Conservation (phyloP, 2,113 vertebrate genomes). For the Pachypanchax playfairii region DNA sequence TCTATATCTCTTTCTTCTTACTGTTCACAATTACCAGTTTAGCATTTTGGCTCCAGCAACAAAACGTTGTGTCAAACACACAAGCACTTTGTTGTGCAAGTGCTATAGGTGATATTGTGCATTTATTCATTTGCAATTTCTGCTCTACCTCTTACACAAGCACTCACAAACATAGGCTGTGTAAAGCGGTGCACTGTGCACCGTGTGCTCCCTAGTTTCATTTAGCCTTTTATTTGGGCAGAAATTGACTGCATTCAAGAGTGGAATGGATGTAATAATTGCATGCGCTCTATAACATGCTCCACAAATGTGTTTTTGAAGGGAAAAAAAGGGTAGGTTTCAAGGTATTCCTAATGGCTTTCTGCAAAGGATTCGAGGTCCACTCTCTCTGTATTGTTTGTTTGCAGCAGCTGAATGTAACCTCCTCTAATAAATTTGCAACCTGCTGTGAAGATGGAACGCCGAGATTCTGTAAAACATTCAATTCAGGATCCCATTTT, state of each 20-base stretch:
- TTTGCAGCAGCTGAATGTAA: conserved; percentile 33
- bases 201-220: conserved; percentile 58
- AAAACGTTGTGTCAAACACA: conserved; percentile 27
- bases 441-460: conserved; percentile 18
- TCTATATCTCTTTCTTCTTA: conserved; percentile 15
- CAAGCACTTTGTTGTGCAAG: conserved; percentile 52
- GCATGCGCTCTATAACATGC: conserved; percentile 72
- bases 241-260: conserved; percentile 74
- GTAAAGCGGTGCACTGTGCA: conserved; percentile 37
- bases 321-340: conserved; percentile 36
- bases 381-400: conserved; percentile 43
- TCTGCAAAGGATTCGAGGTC: conserved; percentile 44
- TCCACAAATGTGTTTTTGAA: conserved; percentile 56
- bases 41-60: conserved; percentile 35
- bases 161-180: conserved; percentile 53
- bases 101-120: conserved; percentile 51
- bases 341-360: conserved; percentile 64
- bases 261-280: conserved; percentile 76
- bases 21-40: conserved; percentile 47
- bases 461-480: conserved; percentile 31
- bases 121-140: conserved; percentile 71
- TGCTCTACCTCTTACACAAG: conserved; percentile 49
- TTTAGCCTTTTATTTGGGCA: conserved; percentile 68
- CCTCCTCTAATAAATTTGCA: conserved; percentile 32
- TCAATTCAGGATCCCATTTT: conserved; percentile 26